Evolutionary conservation across 2,888 invertebrate species (phyloP).

Genomic region (Pycnomerus fuliginosus): DNA sequence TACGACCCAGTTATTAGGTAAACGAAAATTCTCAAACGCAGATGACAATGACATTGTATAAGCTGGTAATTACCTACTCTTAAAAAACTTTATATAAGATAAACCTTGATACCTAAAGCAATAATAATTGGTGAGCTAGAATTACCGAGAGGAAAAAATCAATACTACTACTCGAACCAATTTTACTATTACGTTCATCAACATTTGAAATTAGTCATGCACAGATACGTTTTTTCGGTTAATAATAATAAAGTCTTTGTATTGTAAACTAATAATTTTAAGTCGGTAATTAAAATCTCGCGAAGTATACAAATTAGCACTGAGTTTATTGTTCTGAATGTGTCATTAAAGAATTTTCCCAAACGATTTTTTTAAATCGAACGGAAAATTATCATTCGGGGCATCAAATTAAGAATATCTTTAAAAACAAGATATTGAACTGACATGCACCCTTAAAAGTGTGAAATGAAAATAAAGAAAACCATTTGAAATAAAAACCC

Average conservation of each 20-base stretch:
- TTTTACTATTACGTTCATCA: constrained; percentile 8
- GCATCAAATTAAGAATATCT: neutral
- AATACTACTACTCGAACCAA: constrained; percentile 13
- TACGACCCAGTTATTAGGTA: too few relatives aligned
- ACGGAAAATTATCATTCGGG: neutral
- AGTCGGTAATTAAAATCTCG: constrained; percentile 3
- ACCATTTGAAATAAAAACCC: neutral
- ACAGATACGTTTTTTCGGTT: neutral
- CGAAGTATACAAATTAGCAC: constrained; percentile 11
- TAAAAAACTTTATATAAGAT: neutral
- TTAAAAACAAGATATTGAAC: neutral
- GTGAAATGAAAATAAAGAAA: neutral
- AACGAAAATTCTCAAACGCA: neutral
- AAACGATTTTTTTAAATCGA: neutral
- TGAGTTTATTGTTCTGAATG: constrained; percentile 6
- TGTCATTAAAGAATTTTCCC: constrained; percentile 3
- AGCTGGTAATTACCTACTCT: neutral
- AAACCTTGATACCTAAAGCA: constrained; percentile 1
- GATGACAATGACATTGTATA: neutral
- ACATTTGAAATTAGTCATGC: constrained; percentile 9
- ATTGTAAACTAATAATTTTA: constrained; percentile 12
- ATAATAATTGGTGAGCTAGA: too few relatives aligned
- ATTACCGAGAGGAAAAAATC: too few relatives aligned
- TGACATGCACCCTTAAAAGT: neutral
- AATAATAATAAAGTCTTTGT: constrained; percentile 16